Base-by-base conservation (phyloP, 2,113 vertebrate species). In the Coryphaenoides rupestris region DNA sequence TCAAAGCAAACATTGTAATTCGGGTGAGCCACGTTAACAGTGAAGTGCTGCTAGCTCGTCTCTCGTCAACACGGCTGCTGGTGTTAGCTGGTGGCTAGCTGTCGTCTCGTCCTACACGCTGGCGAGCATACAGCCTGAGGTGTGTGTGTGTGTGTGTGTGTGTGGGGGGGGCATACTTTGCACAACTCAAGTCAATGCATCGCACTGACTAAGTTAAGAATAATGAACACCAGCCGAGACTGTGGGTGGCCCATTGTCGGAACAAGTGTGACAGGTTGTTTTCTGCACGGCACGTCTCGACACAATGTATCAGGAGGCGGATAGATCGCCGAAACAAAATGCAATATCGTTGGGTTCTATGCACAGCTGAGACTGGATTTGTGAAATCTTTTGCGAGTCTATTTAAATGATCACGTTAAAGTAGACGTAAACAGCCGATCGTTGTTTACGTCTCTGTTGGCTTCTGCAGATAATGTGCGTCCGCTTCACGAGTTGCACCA, bases 221-320 rank as follows among this genome's bases (percentile, higher is more conserved):
- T 56, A 62, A 65, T 21, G 74, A 61, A 33, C 13, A 6, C 5
- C 4, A 12, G 28, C 60, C 4, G 73, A 69, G 9, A 40, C 45
- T 22, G 45, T 40, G 24, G 49, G 71, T 52, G 74, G 70, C 72
- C n/a, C 50, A 63, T 69, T 77, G 66, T 56, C 54, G 82, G 72
- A 86, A 84, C 84, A 72, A 70, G 81, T 71, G 70, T 84, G 84
- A 85, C 86, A 88, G 80, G 83, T 86, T 83, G 78, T 40, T 13
- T 40, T 40, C 26, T 58, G 40, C 16, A 52, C 17, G 55, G 28
- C 80, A 64, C 63, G 75, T 75, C 59, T 0, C 5, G 73, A 75
- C 81, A 74, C 2, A 7, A 9, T 15, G 9, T 40, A 40, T 40
- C 13, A 12, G 9, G 9, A 10, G 33, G 33, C 33, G 13, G 24